Evolutionary conservation across 2,888 invertebrate genomes (phyloP).

Genomic region (Mamestra brassicae): DNA sequence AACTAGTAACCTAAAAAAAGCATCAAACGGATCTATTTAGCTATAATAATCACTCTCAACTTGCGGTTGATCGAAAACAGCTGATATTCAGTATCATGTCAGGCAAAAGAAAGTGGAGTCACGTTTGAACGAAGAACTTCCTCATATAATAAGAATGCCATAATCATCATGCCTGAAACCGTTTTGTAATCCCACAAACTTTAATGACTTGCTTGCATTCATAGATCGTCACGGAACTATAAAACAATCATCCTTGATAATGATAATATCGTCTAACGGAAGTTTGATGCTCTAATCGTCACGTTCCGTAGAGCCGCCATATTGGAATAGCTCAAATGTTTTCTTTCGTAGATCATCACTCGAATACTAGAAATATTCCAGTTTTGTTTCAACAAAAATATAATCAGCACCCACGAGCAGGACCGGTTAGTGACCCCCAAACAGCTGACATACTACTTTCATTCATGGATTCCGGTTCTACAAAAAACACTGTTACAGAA

Average conservation of each 20-base stretch:
- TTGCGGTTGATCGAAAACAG: slow-evolving; percentile 32
- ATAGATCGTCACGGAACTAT: slow-evolving; percentile 37
- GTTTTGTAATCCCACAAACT: slow-evolving; percentile 31
- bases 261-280: slow-evolving; percentile 34
- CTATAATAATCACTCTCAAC: slow-evolving; percentile 19
- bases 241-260: slow-evolving; percentile 30
- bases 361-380: slow-evolving; percentile 21
- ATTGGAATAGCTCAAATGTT: slow-evolving; percentile 15
- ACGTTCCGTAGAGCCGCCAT: slow-evolving; percentile 16
- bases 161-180: slow-evolving; percentile 37
- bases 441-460: slow-evolving; percentile 62
- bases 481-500: slow-evolving; percentile 34
- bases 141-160: slow-evolving; percentile 36
- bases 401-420: slow-evolving; percentile 30
- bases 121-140: slow-evolving; percentile 54
- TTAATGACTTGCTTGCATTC: slow-evolving; percentile 37
- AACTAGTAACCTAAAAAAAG: not conserved
- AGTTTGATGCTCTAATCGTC: slow-evolving; percentile 13
- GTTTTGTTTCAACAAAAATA: slow-evolving; percentile 38
- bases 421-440: slow-evolving; percentile 56
- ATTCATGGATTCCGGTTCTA: slow-evolving; percentile 56
- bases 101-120: slow-evolving; percentile 51
- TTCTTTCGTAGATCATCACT: slow-evolving; percentile 29
- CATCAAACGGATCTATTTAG: not conserved
- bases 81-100: slow-evolving; percentile 43